Percentiles rank a stretch among this genome's conserved stretches.
Evolutionary conservation across 2,888 invertebrate genomes (phyloP).

Genomic region (Cordilura impudica): DNA sequence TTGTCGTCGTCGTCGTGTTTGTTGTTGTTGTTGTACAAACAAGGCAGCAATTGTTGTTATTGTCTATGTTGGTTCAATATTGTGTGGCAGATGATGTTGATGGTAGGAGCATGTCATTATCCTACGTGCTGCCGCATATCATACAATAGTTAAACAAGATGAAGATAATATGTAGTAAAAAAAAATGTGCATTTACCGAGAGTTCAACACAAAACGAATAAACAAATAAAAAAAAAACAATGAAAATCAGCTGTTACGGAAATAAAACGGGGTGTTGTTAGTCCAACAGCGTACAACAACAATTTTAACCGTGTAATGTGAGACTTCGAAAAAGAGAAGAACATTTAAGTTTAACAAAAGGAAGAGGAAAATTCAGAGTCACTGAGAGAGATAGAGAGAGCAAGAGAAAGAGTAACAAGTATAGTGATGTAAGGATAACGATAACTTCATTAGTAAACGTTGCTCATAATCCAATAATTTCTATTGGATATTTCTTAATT

Average conservation of each 20-base stretch:
- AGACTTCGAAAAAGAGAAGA: background rate
- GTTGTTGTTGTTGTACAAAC: constrained; percentile 15
- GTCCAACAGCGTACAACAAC: background rate
- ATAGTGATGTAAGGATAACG: background rate
- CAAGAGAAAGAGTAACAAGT: no score
- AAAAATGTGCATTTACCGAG: background rate
- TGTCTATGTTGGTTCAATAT: no score
- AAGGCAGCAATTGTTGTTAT: constrained; percentile 7
- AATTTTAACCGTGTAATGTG: background rate
- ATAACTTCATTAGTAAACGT: background rate
- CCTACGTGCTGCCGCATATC: constrained; percentile 12
- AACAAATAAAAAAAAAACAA: background rate
- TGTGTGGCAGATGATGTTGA: constrained; percentile 8
- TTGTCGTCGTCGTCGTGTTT: constrained; percentile 22
- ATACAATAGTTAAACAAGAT: background rate
- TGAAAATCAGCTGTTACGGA: background rate
- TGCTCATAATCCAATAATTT: no score
- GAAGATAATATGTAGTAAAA: no score
- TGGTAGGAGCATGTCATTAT: constrained; percentile 33
- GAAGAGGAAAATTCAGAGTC: background rate
- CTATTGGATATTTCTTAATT: no score
- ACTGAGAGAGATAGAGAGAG: background rate
- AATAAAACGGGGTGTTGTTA: background rate
- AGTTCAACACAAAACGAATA: background rate
- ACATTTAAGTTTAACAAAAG: background rate